phyloP scores from a whole-genome alignment of 1,140 invertebrate genomes.

The Pachypeltis micranthus region DNA sequence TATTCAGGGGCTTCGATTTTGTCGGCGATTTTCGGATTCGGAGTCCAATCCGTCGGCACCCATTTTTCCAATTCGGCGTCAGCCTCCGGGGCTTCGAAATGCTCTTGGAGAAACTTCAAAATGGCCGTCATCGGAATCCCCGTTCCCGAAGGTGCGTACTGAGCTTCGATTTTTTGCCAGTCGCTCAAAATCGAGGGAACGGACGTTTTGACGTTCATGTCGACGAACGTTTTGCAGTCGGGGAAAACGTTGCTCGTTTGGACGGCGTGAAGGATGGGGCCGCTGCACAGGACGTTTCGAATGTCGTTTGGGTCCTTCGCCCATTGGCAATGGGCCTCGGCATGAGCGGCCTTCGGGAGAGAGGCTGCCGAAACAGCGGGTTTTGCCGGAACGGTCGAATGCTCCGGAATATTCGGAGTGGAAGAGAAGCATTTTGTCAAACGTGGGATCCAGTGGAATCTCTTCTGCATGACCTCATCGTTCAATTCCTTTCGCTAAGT shows the following conservation, averaged over 20 bases:
- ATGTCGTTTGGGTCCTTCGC: background rate
- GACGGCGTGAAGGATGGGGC: constrained; percentile 62
- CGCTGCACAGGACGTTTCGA: constrained; percentile 63
- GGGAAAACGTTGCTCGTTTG: constrained; percentile 62
- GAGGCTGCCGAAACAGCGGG: too few relatives aligned
- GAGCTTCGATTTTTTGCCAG: background rate
- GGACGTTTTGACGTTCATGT: constrained; percentile 57
- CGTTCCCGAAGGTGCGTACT: background rate
- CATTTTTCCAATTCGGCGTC: constrained; percentile 32
- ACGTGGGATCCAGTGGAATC: too few relatives aligned
- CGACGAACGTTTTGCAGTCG: constrained; percentile 89
- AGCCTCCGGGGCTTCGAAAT: background rate
- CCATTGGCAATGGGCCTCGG: too few relatives aligned
- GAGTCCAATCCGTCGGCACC: constrained; percentile 50
- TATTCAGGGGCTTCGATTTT: constrained; percentile 50
- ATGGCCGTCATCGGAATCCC: background rate
- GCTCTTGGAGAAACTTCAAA: background rate
- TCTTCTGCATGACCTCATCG: too few relatives aligned
- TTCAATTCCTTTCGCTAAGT: too few relatives aligned
- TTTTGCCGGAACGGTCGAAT: too few relatives aligned
- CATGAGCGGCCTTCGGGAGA: too few relatives aligned
- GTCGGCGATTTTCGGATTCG: constrained; percentile 46
- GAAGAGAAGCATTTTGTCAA: too few relatives aligned
- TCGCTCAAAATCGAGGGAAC: background rate
- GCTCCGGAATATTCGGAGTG: too few relatives aligned